Evolutionary conservation across 2,113 vertebrate genomes (phyloP), one percentile per base, ranked within the genome.

Genomic region (Menura novaehollandiae): DNA sequence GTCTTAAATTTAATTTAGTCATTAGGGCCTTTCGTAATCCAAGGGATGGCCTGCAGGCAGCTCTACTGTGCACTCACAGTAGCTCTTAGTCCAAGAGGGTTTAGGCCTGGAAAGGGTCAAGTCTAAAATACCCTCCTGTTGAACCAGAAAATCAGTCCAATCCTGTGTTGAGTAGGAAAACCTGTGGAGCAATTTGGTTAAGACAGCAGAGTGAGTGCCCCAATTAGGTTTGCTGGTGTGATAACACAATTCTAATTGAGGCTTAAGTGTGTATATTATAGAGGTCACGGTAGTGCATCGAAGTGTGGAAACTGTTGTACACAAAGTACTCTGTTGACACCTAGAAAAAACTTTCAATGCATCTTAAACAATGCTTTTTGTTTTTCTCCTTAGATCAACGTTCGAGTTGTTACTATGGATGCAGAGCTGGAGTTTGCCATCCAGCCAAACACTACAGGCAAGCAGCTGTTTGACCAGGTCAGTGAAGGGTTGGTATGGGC

Each of bases 391-490:
- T 85, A 99, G 99, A 98, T 99, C 98, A 99, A 99, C 6, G 99
- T 99, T 92, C 99, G 99, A 44, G 99, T 99, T 97, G 99, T 98
- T 97, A 99, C 99, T 88, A 98, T 99, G 99, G 99, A 99, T 64
- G 99, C 99, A 6, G 99, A 99, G 98, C 98, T 99, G 99, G 99
- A 99, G 97, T 99, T 99, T 85, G 99, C 99, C 95, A 99, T 99
- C 98, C 99, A 99, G 98, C 98, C 98, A 71, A 99, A 98, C 87
- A 99, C 99, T 72, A 99, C 98, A 4, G 99, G 99, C 92, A 99
- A 99, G 52, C 99, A 99, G 97, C 98, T 99, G 43, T 99, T 99
- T 94, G 99, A 99, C 85, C 99, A 99, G 99, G 99, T 99, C 41
- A 93, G 98, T 98, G 56, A n/a, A 35, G 84, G 60, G 41, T 55